Base-by-base conservation (phyloP, 2,888 invertebrate species). In the Itoplectis maculator region DNA sequence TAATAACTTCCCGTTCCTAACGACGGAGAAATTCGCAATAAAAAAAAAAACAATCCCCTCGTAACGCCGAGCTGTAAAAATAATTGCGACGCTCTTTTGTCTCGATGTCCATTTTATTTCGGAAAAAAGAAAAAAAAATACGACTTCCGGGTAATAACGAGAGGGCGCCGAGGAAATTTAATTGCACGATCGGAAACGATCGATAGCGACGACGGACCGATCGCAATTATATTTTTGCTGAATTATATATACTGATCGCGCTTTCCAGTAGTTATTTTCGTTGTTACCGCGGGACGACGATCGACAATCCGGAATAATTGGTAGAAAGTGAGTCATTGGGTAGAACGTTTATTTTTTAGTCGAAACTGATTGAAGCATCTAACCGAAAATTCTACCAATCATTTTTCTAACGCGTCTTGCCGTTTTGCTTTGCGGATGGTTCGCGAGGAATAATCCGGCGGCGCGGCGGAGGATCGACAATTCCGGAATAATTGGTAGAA, bases 1-100 rank as follows among this genome's bases (percentile, higher is more conserved):
- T 49, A 61, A 69, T 37, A 61, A 77, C 49, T 69, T 69, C 76
- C 68, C 51, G 63, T 63, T 29, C 11, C 20, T 23, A 63, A 40
- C 23, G 63, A 74, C 51, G 37, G 6, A 51, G 40, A 37, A 65
- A 59, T 56, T 47, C n/a, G 47, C 9, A 23, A 11, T n/a, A 61
- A 37, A 15, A 37, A 23, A 15, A 42, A 35, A n/a, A n/a, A n/a
- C n/a, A n/a, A n/a, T n/a, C n/a, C n/a, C 29, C 11, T 23, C 2
- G 51, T 0, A 8, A 20, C 47, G 23, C 29, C 29, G 40, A 11
- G 18, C 20, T 4, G n/a, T 29, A 56, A 56, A 56, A 56, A 45
- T 45, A 13, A 11, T 23, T 51, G 37, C 40, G 51, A 63, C n/a
- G 6, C 9, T 59, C 40, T 15, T 51, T 15, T 9, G 5, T 29